These are phyloP conservation scores for Brachionus angularis DNA, from an alignment of 1,140 invertebrate genomes.

Conservation along the genomic window DNA sequence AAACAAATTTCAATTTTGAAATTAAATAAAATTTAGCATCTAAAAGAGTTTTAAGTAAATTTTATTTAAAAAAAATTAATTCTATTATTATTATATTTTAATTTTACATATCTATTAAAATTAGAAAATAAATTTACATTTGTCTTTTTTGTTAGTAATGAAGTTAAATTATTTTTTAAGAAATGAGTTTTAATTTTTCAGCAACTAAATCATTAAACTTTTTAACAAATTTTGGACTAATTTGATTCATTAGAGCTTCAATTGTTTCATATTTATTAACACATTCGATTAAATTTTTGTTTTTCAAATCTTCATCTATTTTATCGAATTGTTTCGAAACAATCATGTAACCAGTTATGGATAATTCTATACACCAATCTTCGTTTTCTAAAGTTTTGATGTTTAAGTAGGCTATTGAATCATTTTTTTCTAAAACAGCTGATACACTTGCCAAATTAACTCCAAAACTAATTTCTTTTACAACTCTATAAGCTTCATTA, in stretches of 20 bases:
- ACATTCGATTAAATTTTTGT: not conserved
- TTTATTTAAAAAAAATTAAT: too few species aligned
- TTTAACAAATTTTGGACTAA: slow-evolving; percentile 18
- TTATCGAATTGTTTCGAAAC: slow-evolving; percentile 18
- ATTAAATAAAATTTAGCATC: too few species aligned
- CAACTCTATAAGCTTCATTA: slow-evolving; percentile 10
- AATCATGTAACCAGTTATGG: not conserved
- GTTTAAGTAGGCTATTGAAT: not conserved
- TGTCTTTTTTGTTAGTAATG: too few species aligned
- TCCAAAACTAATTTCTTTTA: not conserved
- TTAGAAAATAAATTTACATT: too few species aligned
- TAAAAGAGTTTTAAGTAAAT: too few species aligned
- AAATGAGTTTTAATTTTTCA: too few species aligned
- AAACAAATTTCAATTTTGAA: too few species aligned
- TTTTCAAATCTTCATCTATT: not conserved
- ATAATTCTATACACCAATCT: slow-evolving; percentile 26
- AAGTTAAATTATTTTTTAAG: too few species aligned
- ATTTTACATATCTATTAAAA: too few species aligned
- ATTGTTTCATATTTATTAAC: slow-evolving; percentile 18
- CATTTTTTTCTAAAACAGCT: not conserved
- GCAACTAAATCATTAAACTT: slow-evolving; percentile 25
- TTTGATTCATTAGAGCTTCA: slow-evolving; percentile 5
- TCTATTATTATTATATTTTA: too few species aligned
- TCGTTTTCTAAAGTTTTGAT: slow-evolving; percentile 14
- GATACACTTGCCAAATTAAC: not conserved